Base-by-base conservation (phyloP, 92 coral and sea anemone species). In the Desmophyllum pertusum region DNA sequence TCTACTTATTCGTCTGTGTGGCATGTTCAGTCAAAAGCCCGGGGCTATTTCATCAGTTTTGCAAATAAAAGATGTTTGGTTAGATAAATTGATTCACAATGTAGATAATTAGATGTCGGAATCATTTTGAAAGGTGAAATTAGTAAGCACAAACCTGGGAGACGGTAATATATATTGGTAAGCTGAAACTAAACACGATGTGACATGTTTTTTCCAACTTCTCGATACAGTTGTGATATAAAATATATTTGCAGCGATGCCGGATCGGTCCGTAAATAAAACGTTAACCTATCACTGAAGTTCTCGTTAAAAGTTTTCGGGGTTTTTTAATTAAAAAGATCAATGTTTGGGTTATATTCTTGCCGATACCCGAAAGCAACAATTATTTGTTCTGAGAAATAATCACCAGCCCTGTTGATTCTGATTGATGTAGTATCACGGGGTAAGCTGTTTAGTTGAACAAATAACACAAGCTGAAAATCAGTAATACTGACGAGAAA, bases 31-130 rank as follows among this genome's bases (percentile, higher is more conserved):
- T 67, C 72, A 36, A 67, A 67, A 67, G 38, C 70, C 70, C 35
- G 52, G 81, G 72, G 73, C 81, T 45, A 15, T 59, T 77, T 15
- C n/a, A n/a, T 75, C 79, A 75, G 63, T 35, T 33, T 75, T 75
- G 57, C 43, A 75, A 75, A 75, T 53, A 53, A 51, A 51, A 17
- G 40, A 11, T 75, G 79, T 75, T 51, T 75, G 39, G 64, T 51
- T 51, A 18, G 65, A 65, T 65, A 65, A 61, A 77, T 61, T 59
- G 70, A 65, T 79, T 55, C 84, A 36, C 46, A 38, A 4, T 23
- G 1, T 67, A 13, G 61, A 50, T 66, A 65, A 79, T 65, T 65
- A 71, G 10, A 65, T 79, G 62, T 43, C 75, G 75, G 83, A 46
- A 33, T 46, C 8, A 21, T 65, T 25, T 37, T 36, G 13, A 18